A percentile compares a stretch with the other conserved stretches of the same genome.
Evolutionary conservation across 1,140 invertebrate genomes (phyloP).

Genomic region (Armadillidium nasatum): DNA sequence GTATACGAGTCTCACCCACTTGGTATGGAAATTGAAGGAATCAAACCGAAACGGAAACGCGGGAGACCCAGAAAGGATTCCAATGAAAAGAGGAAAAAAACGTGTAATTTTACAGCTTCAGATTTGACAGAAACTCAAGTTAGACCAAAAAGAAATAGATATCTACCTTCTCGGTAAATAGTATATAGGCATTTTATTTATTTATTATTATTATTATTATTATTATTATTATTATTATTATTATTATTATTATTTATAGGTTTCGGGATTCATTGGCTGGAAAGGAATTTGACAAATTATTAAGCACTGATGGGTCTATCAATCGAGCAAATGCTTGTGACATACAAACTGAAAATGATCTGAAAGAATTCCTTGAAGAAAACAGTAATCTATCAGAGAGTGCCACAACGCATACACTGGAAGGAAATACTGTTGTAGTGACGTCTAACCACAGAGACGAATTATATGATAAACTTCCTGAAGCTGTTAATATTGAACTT

Average conservation of each 20-base stretch:
- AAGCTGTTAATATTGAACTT: not conserved
- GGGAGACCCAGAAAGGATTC: not conserved
- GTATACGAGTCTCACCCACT: not conserved
- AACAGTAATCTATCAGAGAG: not conserved
- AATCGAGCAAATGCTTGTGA: too few relatives aligned
- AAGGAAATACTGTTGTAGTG: not conserved
- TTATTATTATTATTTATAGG: not conserved
- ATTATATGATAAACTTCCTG: not conserved
- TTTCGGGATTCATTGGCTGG: not conserved
- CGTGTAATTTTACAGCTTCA: not conserved
- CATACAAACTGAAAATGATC: not conserved
- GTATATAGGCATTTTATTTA: not conserved
- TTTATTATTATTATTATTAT: too few relatives aligned
- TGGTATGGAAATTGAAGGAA: not conserved
- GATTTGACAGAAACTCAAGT: not conserved
- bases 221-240: too few relatives aligned
- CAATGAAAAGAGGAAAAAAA: not conserved
- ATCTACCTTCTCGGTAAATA: not conserved
- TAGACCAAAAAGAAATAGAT: not conserved
- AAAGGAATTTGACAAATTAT: constrained; percentile 2
- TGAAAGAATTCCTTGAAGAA: not conserved
- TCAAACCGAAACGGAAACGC: not conserved
- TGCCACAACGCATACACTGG: not conserved
- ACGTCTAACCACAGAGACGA: not conserved
- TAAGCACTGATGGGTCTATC: not conserved